Conservation (phyloP, 2,113 vertebrate genomes). For the Myotis davidii region DNA sequence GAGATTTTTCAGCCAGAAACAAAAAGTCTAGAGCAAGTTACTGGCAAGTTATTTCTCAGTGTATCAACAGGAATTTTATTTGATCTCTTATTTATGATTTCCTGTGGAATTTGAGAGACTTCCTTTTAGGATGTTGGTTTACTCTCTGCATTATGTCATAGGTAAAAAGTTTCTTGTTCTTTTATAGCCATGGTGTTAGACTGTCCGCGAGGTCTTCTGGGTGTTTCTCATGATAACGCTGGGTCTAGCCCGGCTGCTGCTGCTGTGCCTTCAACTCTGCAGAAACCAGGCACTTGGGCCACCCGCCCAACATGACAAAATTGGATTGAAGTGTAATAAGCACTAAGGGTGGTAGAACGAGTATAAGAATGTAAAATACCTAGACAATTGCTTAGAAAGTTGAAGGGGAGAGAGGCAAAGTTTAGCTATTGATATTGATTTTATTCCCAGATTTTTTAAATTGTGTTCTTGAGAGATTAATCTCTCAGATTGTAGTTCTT, state of each 20-base stretch:
- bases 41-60: neutral
- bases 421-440: neutral
- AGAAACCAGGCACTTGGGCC: neutral
- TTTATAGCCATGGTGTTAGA: neutral
- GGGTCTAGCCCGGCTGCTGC: neutral
- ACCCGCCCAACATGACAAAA: neutral
- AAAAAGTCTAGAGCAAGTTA: neutral
- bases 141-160: neutral
- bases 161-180: neutral
- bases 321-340: neutral
- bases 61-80: neutral
- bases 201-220: neutral
- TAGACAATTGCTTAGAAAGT: neutral
- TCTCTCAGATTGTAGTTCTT: neutral
- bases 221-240: neutral
- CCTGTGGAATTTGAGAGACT: neutral
- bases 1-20: conserved; percentile 26
- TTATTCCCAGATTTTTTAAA: neutral
- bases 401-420: conserved; percentile 11
- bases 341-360: neutral
- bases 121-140: neutral
- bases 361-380: neutral
- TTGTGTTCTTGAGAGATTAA: neutral
- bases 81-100: conserved; percentile 3
- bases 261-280: neutral